Evolutionary conservation across 1,140 invertebrate species (phyloP).

Genomic region (Drosophila lini): DNA sequence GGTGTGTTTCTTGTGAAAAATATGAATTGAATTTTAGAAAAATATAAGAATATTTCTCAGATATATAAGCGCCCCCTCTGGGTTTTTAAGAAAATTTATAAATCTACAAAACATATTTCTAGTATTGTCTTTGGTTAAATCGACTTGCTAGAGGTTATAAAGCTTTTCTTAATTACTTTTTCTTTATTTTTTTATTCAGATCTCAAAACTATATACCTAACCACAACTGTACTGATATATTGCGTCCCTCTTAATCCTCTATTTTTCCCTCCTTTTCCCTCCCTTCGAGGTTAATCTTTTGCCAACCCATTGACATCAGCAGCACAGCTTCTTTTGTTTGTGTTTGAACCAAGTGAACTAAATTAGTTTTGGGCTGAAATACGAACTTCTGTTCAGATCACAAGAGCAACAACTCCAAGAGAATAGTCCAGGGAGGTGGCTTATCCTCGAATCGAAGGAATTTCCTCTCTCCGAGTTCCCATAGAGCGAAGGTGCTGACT

Average conservation of each 20-base stretch:
- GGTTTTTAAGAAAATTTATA: no score
- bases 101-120: background rate
- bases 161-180: background rate
- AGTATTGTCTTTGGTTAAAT: background rate
- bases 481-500: constrained; percentile 73
- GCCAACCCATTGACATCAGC: constrained; percentile 30
- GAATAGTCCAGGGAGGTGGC: constrained; percentile 9
- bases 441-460: constrained; percentile 72
- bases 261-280: no score
- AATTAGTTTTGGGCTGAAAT: constrained; percentile 49
- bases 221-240: background rate
- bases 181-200: no score
- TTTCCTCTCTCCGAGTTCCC: constrained; percentile 58
- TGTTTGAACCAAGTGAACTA: constrained; percentile 46
- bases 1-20: no score
- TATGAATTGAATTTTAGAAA: no score
- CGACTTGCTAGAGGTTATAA: background rate
- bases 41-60: no score
- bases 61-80: no score
- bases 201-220: background rate
- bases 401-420: background rate
- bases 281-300: constrained; percentile 1
- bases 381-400: constrained; percentile 37
- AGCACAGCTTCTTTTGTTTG: constrained; percentile 9
- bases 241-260: background rate